Conservation (phyloP, 1,140 invertebrate species). For the Gerris buenoi region DNA sequence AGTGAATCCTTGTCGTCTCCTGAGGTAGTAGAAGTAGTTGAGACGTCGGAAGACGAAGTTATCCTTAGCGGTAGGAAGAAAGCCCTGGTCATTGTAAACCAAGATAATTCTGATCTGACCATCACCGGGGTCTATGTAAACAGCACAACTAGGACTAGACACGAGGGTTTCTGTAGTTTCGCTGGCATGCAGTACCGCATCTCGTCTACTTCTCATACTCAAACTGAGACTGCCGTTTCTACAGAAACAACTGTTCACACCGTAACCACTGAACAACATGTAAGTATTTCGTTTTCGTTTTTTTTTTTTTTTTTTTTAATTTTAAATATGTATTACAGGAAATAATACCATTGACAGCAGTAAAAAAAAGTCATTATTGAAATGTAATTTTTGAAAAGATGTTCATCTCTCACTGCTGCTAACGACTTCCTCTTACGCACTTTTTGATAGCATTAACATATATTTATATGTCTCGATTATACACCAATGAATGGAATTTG, state of each 20-base stretch:
- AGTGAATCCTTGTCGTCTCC: constrained; percentile 10
- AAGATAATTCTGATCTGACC: constrained; percentile 70
- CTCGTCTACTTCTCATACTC: constrained; percentile 54
- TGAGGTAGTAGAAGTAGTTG: constrained; percentile 12
- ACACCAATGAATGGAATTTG: no score
- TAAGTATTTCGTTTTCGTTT: no score
- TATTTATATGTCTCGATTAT: no score
- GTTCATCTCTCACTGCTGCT: no score
- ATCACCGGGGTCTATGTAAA: constrained; percentile 67
- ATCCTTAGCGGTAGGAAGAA: constrained; percentile 26
- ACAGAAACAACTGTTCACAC: constrained; percentile 39
- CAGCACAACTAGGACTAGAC: constrained; percentile 51
- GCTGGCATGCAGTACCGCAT: constrained; percentile 70
- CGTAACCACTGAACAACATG: no score
- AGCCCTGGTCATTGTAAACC: constrained; percentile 50
- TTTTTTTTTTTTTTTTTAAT: no score
- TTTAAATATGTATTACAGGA: no score
- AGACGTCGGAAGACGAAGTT: constrained; percentile 18
- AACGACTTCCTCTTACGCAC: no score
- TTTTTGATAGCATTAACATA: no score
- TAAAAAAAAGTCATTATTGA: no score
- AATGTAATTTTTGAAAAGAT: no score
- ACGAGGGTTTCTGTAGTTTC: constrained; percentile 66
- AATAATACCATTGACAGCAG: no score
- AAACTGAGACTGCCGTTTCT: constrained; percentile 59